Evolutionary conservation across 2,888 invertebrate genomes (phyloP), one percentile per base, ranked within the genome.

Genomic region (Hirtodrosophila duncani): DNA sequence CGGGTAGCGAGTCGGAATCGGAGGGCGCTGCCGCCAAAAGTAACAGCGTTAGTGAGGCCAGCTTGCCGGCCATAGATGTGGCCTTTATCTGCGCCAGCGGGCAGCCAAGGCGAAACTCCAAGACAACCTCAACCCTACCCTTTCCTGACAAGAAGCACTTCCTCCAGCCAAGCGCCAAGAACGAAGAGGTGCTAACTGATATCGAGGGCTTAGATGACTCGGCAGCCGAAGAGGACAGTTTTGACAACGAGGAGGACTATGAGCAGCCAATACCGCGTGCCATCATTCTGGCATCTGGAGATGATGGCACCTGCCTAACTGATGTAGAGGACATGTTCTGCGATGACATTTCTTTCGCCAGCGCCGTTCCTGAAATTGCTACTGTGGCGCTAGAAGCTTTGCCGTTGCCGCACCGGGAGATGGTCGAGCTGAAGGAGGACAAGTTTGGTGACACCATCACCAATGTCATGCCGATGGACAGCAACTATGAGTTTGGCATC

Each of bases 191-290:
- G 1, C 13, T 87, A 1, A 89, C 89, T 3, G 89, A 89, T 67
- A 77, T 87, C 9, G 89, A 89, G 71, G 86, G 87, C 58, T 72
- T 89, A n/a, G 86, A 88, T 42, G 83, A 86, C 20, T 85, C 86
- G 0, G 78, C 81, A 0, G 84, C 80, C 9, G 84, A 82, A n/a
- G n/a, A n/a, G 14, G 81, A 83, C 5, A 66, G 79, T 37, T 74
- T 75, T n/a, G 80, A 83, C 53, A 68, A 74, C 24, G 84, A 86
- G 18, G 85, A 85, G 3, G 63, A 84, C 1, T 77, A 84, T 17
- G 56, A 84, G 7, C 64, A 85, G 38, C 85, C 86, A 3, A 81
- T 82, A 38, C 81, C 85, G 3, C 77, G 78, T 21, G 84, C 83
- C 3, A 61, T 83, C 10, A 80, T 86, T 14, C 26, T 85, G 9